Base-by-base conservation (phyloP, 2,797 vertebrate species). In the Taenioides sp. region DNA sequence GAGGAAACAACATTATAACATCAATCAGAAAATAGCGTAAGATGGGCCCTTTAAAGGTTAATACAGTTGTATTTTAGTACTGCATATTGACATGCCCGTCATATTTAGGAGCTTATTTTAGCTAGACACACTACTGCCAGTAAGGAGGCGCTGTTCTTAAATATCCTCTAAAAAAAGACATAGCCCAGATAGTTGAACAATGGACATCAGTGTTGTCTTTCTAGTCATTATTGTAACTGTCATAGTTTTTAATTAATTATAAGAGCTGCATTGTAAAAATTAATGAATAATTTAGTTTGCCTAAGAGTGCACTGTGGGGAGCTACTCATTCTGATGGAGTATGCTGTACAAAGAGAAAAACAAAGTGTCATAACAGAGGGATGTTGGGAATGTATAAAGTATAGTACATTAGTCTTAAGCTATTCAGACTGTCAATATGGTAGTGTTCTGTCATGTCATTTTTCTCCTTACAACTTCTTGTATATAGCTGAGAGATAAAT, bases 251-350 rank as follows among this genome's bases (percentile, higher is more conserved):
- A 63, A 63, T 63, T 40, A 63, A 40, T 63, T 43, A 63, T 63
- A 43, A 14, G 28, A 40, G 61, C 34, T 37, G 61, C 61, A 22
- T 63, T 63, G 61, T 47, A 49, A 65, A 65, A 65, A 65, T 64
- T 7, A 65, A 47, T 65, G 6, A 65, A 65, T 65, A 5, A 65
- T 65, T 47, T 49, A 65, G 40, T 65, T 22, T 49, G 22, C 40
- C 62, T 49, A 65, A 23, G 37, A 47, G 63, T 25, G 37, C 63
- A 47, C 40, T 27, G 22, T 65, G 3, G 63, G 59, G 63, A 25
- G 63, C 63, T 49, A 3, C 12, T 47, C n/a, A 9, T 16, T 47
- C 22, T 65, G 63, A 49, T 27, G 9, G 63, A 40, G 37, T 7
- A 6, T 10, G 40, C 31, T 25, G 40, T 16, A 47, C 25, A 20